Evolutionary conservation across 2,888 invertebrate genomes (phyloP).

Genomic region (Epinotia bilunana): DNA sequence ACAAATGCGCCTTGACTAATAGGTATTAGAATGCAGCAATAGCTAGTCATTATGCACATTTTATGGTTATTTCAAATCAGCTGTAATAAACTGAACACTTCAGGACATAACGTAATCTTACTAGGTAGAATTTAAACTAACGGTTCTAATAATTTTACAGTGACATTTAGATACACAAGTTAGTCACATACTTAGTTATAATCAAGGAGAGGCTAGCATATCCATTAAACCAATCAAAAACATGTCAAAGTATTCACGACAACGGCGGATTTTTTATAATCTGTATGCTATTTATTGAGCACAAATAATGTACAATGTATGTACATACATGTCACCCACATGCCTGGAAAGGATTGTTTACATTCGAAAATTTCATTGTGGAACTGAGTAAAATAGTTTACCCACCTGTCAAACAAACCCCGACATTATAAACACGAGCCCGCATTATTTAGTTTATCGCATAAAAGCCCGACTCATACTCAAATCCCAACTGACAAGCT

Average conservation of each 20-base stretch:
- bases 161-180: no score
- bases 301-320: not conserved
- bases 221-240: no score
- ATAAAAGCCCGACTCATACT: slow-evolving; percentile 41
- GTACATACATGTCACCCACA: slow-evolving; percentile 20
- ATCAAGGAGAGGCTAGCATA: no score
- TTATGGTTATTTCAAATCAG: no score
- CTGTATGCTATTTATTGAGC: slow-evolving; percentile 12
- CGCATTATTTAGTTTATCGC: slow-evolving; percentile 46
- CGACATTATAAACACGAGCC: slow-evolving; percentile 44
- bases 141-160: no score
- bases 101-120: no score
- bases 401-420: slow-evolving; percentile 44
- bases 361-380: slow-evolving; percentile 38
- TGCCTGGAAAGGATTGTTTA: slow-evolving; percentile 33
- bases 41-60: no score
- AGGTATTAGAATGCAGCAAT: no score
- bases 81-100: no score
- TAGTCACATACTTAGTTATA: no score
- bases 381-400: slow-evolving; percentile 43
- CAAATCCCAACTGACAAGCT: slow-evolving; percentile 40
- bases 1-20: no score
- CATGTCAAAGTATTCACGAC: not conserved
- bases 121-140: no score
- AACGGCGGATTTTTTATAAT: not conserved